Conservation (phyloP, 2,797 vertebrate species). For the Peromyscus melanophrys region DNA sequence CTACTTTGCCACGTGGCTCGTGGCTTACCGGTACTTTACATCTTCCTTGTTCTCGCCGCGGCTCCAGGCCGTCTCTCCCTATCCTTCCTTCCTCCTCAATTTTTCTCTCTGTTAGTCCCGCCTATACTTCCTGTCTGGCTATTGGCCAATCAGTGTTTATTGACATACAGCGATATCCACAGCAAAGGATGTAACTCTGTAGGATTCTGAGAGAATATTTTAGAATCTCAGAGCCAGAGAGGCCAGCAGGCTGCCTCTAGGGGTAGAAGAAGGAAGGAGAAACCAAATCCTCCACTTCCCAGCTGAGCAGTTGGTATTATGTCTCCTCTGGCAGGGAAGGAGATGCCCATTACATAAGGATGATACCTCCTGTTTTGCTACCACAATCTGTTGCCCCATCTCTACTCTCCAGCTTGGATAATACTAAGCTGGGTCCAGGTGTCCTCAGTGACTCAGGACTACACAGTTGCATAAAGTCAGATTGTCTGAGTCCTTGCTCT, state of each 20-base stretch:
- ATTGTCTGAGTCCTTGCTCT: neutral
- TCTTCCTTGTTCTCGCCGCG: too few species aligned
- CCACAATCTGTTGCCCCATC: fast-evolving
- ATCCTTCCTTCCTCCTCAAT: too few species aligned
- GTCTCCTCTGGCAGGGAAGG: fast-evolving
- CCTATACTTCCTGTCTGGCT: too few species aligned
- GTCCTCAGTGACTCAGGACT: fast-evolving
- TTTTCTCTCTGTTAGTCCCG: too few species aligned
- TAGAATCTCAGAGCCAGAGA: neutral
- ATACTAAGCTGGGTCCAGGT: fast-evolving
- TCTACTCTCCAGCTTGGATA: neutral
- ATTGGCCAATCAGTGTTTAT: too few species aligned
- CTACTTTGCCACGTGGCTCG: too few species aligned
- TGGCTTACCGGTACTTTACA: too few species aligned
- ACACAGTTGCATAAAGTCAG: neutral
- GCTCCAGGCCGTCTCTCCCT: too few species aligned
- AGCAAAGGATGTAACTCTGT: neutral
- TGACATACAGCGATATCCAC: too few species aligned
- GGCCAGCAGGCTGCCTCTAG: fast-evolving
- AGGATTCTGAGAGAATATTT: neutral
- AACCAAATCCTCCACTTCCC: fast-evolving
- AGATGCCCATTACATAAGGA: neutral
- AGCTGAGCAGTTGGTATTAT: too few species aligned
- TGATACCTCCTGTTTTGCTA: neutral
- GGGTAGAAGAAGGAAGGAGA: neutral